Evolutionary conservation across 2,797 vertebrate species (phyloP).

Genomic region (Yasuhikotakia modesta): DNA sequence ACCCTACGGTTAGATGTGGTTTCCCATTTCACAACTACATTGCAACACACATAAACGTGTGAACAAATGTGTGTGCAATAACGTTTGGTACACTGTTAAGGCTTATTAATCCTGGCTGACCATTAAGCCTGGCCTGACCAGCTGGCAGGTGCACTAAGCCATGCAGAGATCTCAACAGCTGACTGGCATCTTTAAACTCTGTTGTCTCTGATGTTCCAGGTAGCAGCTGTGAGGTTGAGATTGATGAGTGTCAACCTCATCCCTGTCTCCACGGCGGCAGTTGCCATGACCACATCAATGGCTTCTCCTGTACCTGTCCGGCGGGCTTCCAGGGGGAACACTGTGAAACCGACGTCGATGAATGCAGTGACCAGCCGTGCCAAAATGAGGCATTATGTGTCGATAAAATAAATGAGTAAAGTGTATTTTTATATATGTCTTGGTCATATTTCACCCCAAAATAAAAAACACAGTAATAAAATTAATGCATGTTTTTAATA

Average conservation of each 20-base stretch:
- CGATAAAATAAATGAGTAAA: conserved; percentile 78
- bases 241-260: conserved; percentile 82
- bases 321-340: conserved; percentile 80
- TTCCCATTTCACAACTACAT: too few species aligned
- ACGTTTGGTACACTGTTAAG: conserved; percentile 10
- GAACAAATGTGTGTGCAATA: neutral
- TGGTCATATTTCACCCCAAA: too few species aligned
- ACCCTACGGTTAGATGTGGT: too few species aligned
- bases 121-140: conserved; percentile 22
- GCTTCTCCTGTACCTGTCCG: conserved; percentile 82
- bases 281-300: conserved; percentile 74
- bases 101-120: neutral
- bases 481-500: neutral
- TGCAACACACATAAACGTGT: neutral
- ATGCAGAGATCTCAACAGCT: conserved; percentile 13
- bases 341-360: conserved; percentile 79
- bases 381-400: conserved; percentile 80
- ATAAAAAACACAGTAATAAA: too few species aligned
- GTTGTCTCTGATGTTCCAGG: conserved; percentile 72
- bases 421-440: neutral
- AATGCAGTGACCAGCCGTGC: conserved; percentile 83
- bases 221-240: conserved; percentile 81
- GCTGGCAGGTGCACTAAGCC: conserved; percentile 29
- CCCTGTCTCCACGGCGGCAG: conserved; percentile 81
- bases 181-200: conserved; percentile 11